These are phyloP conservation scores for Xylocampa areola DNA, from an alignment of 2,888 invertebrate genomes.

Conservation along the genomic window DNA sequence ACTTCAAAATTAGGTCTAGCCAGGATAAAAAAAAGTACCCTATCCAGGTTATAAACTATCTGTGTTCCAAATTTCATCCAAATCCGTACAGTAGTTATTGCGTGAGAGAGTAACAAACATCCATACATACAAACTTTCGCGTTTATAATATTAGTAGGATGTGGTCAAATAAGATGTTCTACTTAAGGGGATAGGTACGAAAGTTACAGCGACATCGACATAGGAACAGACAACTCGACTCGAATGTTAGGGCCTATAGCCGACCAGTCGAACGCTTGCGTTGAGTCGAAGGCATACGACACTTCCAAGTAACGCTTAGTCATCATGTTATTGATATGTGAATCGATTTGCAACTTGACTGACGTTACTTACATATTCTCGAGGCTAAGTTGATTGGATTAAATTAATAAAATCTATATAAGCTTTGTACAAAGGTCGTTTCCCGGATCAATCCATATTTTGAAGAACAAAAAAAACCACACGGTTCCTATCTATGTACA, in stretches of 20 bases:
- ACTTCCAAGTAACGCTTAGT: conserved; percentile 42
- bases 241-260: not conserved
- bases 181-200: not conserved
- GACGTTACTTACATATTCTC: conserved; percentile 31
- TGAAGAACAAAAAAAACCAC: no score
- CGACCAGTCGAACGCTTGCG: conserved; percentile 25
- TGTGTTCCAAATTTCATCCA: no score
- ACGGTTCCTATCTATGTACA: no score
- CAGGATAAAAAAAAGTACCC: no score
- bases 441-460: not conserved
- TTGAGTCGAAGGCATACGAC: conserved; percentile 38
- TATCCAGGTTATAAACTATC: no score
- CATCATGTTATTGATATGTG: conserved; percentile 40
- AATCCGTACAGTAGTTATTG: no score
- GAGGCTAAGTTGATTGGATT: conserved; percentile 12
- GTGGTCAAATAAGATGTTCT: no score
- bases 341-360: conserved; percentile 32
- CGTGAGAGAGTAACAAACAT: no score
- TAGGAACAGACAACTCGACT: conserved; percentile 10
- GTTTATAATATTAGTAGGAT: no score
- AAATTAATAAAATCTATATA: conserved; percentile 9
- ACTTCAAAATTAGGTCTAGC: no score
- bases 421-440: not conserved
- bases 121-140: no score
- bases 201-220: not conserved